Evolutionary conservation across 2,797 vertebrate genomes (phyloP).

Genomic region (Sebastes goodei): DNA sequence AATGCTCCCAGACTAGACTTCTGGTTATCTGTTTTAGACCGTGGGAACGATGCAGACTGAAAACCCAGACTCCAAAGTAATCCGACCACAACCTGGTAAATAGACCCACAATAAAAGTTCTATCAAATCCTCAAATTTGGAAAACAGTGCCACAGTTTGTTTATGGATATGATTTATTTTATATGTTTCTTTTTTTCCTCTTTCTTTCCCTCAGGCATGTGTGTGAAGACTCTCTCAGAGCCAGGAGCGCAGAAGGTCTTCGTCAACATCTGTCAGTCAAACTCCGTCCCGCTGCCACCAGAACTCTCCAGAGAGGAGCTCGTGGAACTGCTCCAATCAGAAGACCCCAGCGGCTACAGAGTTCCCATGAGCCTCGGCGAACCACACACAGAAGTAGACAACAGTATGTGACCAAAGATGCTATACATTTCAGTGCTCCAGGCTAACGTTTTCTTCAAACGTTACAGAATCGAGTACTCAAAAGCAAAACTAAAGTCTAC

Average conservation of each 20-base stretch:
- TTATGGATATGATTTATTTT: neutral
- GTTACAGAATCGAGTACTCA: too few species aligned
- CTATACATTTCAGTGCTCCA: neutral
- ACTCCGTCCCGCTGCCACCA: conserved; percentile 85
- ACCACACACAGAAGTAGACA: conserved; percentile 89
- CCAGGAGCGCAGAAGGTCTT: conserved; percentile 85
- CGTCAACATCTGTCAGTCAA: conserved; percentile 90
- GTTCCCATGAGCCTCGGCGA: conserved; percentile 95
- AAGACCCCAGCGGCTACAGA: conserved; percentile 86
- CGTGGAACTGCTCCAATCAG: conserved; percentile 88
- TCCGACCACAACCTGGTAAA: conserved; percentile 80
- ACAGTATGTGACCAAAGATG: conserved; percentile 78
- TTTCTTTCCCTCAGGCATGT: conserved; percentile 80
- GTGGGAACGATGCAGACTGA: conserved; percentile 69
- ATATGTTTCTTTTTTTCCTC: neutral
- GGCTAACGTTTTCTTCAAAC: neutral
- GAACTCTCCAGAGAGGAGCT: conserved; percentile 86
- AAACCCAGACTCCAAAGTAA: conserved; percentile 72
- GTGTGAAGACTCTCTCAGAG: conserved; percentile 85
- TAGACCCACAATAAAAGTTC: neutral
- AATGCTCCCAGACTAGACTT: neutral
- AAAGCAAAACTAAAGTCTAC: too few species aligned
- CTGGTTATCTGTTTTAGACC: conserved; percentile 55
- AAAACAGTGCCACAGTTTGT: neutral
- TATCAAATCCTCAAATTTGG: neutral